Evolutionary conservation across 1,140 invertebrate genomes (phyloP), one percentile per base, ranked within the genome.

Genomic region (Galendromus occidentalis): DNA sequence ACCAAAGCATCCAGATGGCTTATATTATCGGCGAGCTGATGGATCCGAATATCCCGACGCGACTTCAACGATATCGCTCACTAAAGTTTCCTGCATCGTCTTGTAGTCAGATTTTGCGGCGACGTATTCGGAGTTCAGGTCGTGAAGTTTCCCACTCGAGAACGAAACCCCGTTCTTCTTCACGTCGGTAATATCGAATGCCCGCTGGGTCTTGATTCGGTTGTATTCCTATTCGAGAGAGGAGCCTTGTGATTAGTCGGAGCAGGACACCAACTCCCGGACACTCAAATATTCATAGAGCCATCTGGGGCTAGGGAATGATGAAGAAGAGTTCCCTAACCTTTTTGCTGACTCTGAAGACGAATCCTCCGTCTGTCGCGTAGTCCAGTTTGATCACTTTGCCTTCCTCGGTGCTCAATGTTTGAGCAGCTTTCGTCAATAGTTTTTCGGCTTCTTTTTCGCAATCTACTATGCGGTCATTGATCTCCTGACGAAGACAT

Each of bases 131-230:
- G 84, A 80, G 70, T 87, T 92, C 7, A 89, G 77, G 20, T 79
- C 73, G 7, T 77, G 77, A 55, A 97, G 73, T 67, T 81, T 80
- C n/a, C 77, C 76, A 44, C 82, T 91, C 67, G 84, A 83, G 72
- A 97, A 97, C 69, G 88, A 80, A 0, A 93, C 85, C 2, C 91
- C 91, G 45, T 83, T 82, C 73, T 88, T 90, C 47, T 88, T 84
- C 0, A 89, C 85, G 74, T 93, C 88, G 63, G 96, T 79, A 65
- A 88, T 84, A 65, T 77, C 83, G 70, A 86, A 94, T 82, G 80
- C 70, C 85, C 86, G 69, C 87, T 87, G 69, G 86, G 85, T 20
- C 90, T 79, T 1, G n/a, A 96, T 73, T 18, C 76, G 72, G 66
- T 85, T 86, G 72, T 95, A 91, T 71, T 95, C 88, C 80, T 83